Evolutionary conservation across 2,888 invertebrate species (phyloP).

Genomic region (Timandra comae): DNA sequence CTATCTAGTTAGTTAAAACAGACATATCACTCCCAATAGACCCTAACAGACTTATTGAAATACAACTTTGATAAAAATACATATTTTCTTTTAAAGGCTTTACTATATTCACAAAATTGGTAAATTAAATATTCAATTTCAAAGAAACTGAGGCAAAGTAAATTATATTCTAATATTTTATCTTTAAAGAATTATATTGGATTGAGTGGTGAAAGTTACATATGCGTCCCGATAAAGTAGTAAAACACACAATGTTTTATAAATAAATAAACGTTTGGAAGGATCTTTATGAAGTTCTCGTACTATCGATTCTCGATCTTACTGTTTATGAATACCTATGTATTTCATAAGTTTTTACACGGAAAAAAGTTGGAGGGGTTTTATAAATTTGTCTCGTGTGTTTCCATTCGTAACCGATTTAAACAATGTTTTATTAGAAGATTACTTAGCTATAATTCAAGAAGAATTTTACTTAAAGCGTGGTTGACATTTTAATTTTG

Average conservation of each 20-base stretch:
- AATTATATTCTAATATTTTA: conserved; percentile 8
- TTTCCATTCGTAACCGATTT: too few relatives aligned
- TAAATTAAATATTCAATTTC: conserved; percentile 17
- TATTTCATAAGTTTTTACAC: too few relatives aligned
- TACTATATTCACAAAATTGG: conserved; percentile 12
- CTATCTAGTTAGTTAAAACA: conserved; percentile 1
- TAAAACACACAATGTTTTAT: neutral
- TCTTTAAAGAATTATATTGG: conserved; percentile 12
- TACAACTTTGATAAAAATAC: conserved; percentile 1
- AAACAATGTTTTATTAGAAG: too few relatives aligned
- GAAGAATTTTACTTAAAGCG: too few relatives aligned
- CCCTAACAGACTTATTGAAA: conserved; percentile 3
- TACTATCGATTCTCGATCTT: neutral
- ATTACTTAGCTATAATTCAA: too few relatives aligned
- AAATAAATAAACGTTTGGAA: conserved; percentile 1
- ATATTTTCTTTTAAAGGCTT: too few relatives aligned
- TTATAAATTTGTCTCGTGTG: too few relatives aligned
- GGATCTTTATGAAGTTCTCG: neutral
- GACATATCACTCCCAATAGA: conserved; percentile 3
- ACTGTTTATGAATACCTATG: too few relatives aligned
- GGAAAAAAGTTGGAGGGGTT: too few relatives aligned
- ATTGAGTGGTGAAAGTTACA: conserved; percentile 15
- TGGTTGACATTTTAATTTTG: too few relatives aligned
- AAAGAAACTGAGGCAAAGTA: conserved; percentile 4
- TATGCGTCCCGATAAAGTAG: conserved; percentile 11